Evolutionary conservation across 2,113 vertebrate genomes (phyloP), one percentile per base, ranked within the genome.

Genomic region (Paraplagusia blochii): DNA sequence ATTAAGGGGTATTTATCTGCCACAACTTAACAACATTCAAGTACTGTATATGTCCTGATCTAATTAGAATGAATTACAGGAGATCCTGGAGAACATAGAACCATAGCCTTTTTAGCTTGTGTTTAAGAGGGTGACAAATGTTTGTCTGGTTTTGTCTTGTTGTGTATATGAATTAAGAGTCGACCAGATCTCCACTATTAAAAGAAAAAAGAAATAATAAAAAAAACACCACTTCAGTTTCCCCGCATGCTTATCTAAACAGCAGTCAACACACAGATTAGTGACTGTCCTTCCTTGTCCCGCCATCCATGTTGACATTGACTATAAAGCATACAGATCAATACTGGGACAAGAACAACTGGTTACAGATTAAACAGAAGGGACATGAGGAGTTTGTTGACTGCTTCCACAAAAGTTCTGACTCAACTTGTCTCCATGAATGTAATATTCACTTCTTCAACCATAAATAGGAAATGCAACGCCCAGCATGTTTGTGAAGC

Each of bases 291-390:
- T 53, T 2, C 56, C 49, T 29, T 47, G 53, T 56, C 63, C 33
- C 35, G 14, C 7, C 56, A 64, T 50, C 34, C 63, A 53, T 74
- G 75, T 74, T 81, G 74, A 77, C 76, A 67, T 77, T 78, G 56
- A 76, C 77, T 66, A 60, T 76, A 72, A 63, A 59, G 64, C 54
- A 74, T 39, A 78, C 68, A 71, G 67, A 79, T 87, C 77, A 72
- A 85, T 81, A 74, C 42, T 3, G 34, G 59, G 43, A 79, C 52
- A 44, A 59, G 66, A 81, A 70, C 68, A 73, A 71, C 76, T 69
- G 60, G 79, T 82, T 78, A 66, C 64, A 75, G 53, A 80, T 83
- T 76, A 81, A 81, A 78, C 74, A 72, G 63, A 35, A 40, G 42
- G 45, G 19, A 63, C 51, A 46, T 11, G 0, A 50, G 34, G 13